Percentiles rank a stretch among this genome's conserved stretches.
These are phyloP conservation scores for Maconellicoccus hirsutus DNA, from an alignment of 1,140 invertebrate species.

Conservation along the genomic window DNA sequence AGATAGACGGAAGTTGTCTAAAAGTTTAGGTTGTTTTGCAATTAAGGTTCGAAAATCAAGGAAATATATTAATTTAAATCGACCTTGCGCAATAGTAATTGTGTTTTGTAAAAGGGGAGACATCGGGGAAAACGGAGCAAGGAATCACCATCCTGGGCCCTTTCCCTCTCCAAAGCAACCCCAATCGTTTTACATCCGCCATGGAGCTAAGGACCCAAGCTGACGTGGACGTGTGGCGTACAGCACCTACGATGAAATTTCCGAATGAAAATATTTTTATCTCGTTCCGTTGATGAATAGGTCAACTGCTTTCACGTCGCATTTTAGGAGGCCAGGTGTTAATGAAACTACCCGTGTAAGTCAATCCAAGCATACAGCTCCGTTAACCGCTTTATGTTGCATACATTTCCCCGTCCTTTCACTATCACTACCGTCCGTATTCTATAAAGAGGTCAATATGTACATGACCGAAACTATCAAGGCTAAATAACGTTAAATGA, in stretches of 20 bases:
- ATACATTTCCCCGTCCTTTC: conserved; percentile 17
- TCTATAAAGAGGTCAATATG: conserved; percentile 20
- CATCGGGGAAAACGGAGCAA: too few species aligned
- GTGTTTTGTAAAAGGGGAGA: too few species aligned
- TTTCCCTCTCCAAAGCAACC: too few species aligned
- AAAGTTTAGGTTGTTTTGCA: too few species aligned
- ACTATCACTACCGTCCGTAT: conserved; percentile 15
- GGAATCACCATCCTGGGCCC: too few species aligned
- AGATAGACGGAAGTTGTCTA: too few species aligned
- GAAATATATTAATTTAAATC: too few species aligned
- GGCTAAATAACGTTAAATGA: conserved; percentile 12
- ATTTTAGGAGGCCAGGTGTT: conserved; percentile 13
- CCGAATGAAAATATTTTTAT: not conserved
- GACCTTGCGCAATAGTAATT: too few species aligned
- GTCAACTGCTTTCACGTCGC: conserved; percentile 16
- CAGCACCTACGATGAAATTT: not conserved
- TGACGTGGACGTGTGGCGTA: too few species aligned
- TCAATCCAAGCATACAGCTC: conserved; percentile 12
- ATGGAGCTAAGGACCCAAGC: too few species aligned
- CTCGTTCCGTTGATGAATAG: conserved; percentile 15
- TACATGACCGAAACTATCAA: conserved; percentile 17
- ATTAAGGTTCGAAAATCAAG: too few species aligned
- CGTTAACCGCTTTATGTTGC: conserved; percentile 16
- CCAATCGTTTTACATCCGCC: too few species aligned
- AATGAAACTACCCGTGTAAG: conserved; percentile 17